These are phyloP conservation scores for Crocidura indochinensis DNA, from an alignment of 2,797 vertebrate genomes.

Conservation along the genomic window DNA sequence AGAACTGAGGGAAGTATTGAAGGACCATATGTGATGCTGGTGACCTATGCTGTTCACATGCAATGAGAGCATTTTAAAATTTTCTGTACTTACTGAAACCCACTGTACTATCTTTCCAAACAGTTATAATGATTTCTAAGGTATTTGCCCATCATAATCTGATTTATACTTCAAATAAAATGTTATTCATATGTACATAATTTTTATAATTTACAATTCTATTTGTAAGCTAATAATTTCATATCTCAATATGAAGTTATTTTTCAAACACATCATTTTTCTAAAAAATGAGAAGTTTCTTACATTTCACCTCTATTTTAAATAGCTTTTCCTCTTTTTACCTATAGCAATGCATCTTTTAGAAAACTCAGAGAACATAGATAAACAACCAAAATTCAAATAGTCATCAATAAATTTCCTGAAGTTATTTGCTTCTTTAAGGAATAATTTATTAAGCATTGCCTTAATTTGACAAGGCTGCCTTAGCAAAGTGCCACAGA, in stretches of 20 bases:
- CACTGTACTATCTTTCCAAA: too few relatives aligned
- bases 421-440: not conserved
- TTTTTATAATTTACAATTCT: not conserved
- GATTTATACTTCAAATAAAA: constrained; percentile 1
- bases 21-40: too few relatives aligned
- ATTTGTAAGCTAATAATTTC: not conserved
- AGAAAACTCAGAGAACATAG: constrained; percentile 6
- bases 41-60: too few relatives aligned
- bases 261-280: not conserved
- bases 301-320: not conserved
- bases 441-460: not conserved
- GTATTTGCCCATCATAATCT: not conserved
- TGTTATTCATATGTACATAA: not conserved
- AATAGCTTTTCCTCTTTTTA: not conserved
- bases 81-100: too few relatives aligned
- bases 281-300: not conserved
- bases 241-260: not conserved
- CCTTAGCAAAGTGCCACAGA: not conserved
- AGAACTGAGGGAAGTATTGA: too few relatives aligned
- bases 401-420: not conserved
- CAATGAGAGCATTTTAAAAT: too few relatives aligned
- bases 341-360: not conserved
- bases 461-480: not conserved
- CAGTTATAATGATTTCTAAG: not conserved
- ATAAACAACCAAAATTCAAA: not conserved